Evolutionary conservation across 2,888 invertebrate species (phyloP), one percentile per base, ranked within the genome.

Genomic region (Zeuzera pyrina): DNA sequence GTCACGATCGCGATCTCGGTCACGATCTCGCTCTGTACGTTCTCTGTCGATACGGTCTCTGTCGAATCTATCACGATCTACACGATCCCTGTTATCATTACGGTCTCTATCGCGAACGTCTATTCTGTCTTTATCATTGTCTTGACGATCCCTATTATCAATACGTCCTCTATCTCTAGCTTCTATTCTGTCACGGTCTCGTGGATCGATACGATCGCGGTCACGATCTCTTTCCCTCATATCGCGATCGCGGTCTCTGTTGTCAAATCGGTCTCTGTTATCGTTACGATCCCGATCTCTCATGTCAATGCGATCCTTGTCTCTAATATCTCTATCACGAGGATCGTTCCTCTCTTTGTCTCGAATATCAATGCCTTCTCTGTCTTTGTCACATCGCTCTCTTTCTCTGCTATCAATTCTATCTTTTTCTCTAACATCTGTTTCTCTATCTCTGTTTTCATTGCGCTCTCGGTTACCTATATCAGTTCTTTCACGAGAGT

Each of bases 331-430:
- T 13, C 39, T 24, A 26, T 43, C 42, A 12, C 34, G 33, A n/a
- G n/a, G n/a, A n/a, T n/a, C n/a, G n/a, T n/a, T n/a, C n/a, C n/a
- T n/a, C n/a, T n/a, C n/a, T n/a, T n/a, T n/a, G 12, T 70, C 67
- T 34, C 66, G 56, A 28, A 51, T 57, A 31, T 68, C 65, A 14
- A 48, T 34, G 30, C 65, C 50, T 10, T 68, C 68, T 29, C 60
- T 47, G 30, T 40, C 49, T 14, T 29, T 24, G 11, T 59, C 59
- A 13, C 32, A 30, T 11, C 56, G 42, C 12, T 77, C 78, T 32
- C 72, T 57, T 19, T 76, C 76, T 32, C 73, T 60, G 37, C 57
- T 62, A 15, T 76, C 74, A 28, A 55, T 54, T 34, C 49, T 53
- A 14, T 59, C 58, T 26, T 55, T 58, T 32, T 58, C 57, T 23